These are phyloP conservation scores for Gnathonemus longibarbis DNA, from an alignment of 2,113 vertebrate genomes.

Conservation along the genomic window DNA sequence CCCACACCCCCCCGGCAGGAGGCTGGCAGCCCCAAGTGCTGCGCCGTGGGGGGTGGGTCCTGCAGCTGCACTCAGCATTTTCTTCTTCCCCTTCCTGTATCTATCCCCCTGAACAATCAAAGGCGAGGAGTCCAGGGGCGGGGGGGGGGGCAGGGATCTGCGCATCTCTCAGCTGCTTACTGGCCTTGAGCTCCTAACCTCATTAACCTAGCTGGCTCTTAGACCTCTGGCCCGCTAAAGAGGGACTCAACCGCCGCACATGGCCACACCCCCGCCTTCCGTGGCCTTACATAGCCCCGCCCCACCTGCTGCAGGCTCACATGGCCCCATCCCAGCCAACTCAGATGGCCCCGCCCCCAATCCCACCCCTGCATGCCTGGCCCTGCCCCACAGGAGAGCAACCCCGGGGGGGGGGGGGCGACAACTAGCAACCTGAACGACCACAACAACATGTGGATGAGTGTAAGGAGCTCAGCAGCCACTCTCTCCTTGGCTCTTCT, in stretches of 20 bases:
- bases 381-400: too few relatives aligned
- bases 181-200: conserved; percentile 30
- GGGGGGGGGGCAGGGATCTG: conserved; percentile 3
- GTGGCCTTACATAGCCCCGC: background rate
- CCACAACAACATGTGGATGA: background rate
- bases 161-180: conserved; percentile 31
- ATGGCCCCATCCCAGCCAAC: too few relatives aligned
- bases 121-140: background rate
- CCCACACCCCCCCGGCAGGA: background rate
- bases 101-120: background rate
- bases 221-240: conserved; percentile 23
- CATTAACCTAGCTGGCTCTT: conserved; percentile 25
- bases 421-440: background rate
- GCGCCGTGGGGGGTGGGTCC: background rate
- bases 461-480: conserved; percentile 13
- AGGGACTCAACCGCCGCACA: background rate
- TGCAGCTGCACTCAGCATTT: background rate
- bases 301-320: background rate
- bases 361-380: background rate
- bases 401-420: background rate
- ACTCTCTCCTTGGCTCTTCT: background rate
- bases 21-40: background rate
- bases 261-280: background rate
- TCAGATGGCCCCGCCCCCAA: background rate
- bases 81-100: background rate